Conservation (phyloP, 2,888 invertebrate species). For the Clistopyga incitator region DNA sequence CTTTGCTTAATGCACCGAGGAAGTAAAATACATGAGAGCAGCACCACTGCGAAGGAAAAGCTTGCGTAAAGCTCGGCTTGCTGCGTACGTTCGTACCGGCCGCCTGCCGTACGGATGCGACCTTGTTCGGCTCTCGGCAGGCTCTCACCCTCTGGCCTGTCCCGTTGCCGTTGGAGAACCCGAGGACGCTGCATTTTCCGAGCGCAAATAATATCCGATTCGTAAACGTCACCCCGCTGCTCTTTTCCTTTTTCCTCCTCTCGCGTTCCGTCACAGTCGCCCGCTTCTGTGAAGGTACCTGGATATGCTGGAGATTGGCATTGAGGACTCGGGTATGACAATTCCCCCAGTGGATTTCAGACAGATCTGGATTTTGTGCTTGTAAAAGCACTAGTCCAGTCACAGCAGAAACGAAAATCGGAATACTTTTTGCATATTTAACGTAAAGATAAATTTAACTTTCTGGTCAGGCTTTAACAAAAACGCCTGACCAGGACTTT, state of each 20-base stretch:
- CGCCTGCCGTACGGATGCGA: constrained; percentile 53
- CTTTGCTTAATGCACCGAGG: constrained; percentile 4
- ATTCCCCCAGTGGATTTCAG: too few species aligned
- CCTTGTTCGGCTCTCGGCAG: constrained; percentile 34
- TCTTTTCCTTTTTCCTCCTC: constrained; percentile 15
- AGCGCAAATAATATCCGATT: constrained; percentile 47
- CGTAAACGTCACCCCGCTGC: constrained; percentile 32
- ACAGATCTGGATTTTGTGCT: too few species aligned
- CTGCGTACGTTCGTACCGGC: not conserved
- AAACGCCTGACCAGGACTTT: not conserved
- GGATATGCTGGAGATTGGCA: too few species aligned
- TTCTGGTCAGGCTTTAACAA: too few species aligned
- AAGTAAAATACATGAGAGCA: constrained; percentile 27
- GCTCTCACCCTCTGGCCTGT: constrained; percentile 20
- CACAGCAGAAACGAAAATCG: too few species aligned
- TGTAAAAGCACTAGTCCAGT: too few species aligned
- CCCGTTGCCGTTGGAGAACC: constrained; percentile 30
- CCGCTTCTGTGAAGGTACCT: too few species aligned
- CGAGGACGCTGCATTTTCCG: constrained; percentile 26
- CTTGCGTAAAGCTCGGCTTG: not conserved
- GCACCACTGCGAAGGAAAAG: not conserved
- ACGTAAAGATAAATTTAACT: too few species aligned
- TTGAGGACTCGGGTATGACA: too few species aligned
- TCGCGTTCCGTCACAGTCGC: not conserved
- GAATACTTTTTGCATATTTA: too few species aligned